These are phyloP conservation scores for Cladopsammia gracilis DNA, from an alignment of 64 coral and sea anemone genomes.

Conservation along the genomic window DNA sequence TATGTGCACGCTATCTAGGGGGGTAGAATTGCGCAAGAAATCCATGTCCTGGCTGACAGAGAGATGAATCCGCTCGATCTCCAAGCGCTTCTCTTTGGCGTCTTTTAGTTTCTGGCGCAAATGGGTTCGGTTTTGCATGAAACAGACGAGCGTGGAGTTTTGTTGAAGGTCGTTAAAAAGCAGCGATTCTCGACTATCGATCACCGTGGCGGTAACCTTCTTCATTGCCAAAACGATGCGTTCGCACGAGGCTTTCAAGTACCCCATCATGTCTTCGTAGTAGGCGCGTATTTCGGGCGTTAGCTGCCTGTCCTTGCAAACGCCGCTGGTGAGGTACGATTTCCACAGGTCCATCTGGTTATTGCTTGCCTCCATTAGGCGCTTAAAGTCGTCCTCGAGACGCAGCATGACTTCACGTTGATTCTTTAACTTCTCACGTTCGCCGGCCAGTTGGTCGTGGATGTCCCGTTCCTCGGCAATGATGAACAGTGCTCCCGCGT, in stretches of 20 bases:
- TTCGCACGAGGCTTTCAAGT: neutral
- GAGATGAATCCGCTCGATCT: neutral
- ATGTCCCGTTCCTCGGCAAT: neutral
- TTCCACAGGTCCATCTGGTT: neutral
- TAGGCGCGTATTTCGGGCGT: neutral
- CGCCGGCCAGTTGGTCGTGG: neutral
- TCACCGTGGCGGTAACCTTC: neutral
- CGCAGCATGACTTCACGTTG: neutral
- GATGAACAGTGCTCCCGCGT: neutral
- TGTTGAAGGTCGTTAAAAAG: neutral
- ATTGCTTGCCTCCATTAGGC: neutral
- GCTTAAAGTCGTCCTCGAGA: neutral
- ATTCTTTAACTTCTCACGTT: neutral
- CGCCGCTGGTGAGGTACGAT: neutral
- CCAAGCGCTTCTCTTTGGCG: neutral
- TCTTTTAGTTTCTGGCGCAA: neutral
- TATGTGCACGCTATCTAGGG: neutral
- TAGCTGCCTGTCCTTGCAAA: neutral
- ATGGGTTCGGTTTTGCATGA: neutral
- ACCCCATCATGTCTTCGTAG: neutral
- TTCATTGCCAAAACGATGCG: neutral
- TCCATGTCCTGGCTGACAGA: neutral
- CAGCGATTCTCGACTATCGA: neutral
- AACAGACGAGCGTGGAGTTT: neutral
- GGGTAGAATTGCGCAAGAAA: neutral